Base-by-base conservation (phyloP, 2,888 invertebrate genomes). In the Lathronympha strigana region DNA sequence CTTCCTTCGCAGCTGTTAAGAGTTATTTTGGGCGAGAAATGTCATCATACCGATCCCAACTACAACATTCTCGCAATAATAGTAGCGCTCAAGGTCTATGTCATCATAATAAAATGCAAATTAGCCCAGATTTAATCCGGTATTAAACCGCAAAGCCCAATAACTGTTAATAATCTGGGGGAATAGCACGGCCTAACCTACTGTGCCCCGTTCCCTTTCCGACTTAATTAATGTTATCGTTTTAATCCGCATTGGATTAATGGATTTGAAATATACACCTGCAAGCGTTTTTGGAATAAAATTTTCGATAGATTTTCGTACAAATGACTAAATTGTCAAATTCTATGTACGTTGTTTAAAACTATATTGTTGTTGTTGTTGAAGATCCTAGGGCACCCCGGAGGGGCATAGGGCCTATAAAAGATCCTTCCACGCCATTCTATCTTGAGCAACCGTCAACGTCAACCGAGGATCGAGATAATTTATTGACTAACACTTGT, bases 31-130 rank as follows among this genome's bases (percentile, higher is more conserved):
- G 40, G 63, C 47, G 57, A 66, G 64, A 68, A n/a, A 70, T 69
- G 69, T 68, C 68, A 69, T 70, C 74, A 71, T 75, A 71, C 71
- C 74, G 69, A 75, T 80, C 78, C 80, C 81, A 85, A 80, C 79
- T 77, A 76, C 75, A 78, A 79, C n/a, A 81, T 84, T 85, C 76
- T 76, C 83, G 80, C 80, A 79, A 83, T 87, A 86, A 82, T 83
- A 86, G 86, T 84, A 78, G 81, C 76, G 82, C 83, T 83, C 78
- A 82, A 83, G 83, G 82, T 82, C 77, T 80, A 76, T 84, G 80
- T 81, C 83, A 81, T 85, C 80, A 84, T 90, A 87, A 87, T 86
- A 89, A 88, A 90, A 90, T 90, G 88, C 86, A 90, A 90, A 90
- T 90, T 86, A 87, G 83, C 84, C 84, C 81, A 80, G 84, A 88